phyloP scores from a whole-genome alignment of 2,888 invertebrate species.

The Drosophila meridionalis region DNA sequence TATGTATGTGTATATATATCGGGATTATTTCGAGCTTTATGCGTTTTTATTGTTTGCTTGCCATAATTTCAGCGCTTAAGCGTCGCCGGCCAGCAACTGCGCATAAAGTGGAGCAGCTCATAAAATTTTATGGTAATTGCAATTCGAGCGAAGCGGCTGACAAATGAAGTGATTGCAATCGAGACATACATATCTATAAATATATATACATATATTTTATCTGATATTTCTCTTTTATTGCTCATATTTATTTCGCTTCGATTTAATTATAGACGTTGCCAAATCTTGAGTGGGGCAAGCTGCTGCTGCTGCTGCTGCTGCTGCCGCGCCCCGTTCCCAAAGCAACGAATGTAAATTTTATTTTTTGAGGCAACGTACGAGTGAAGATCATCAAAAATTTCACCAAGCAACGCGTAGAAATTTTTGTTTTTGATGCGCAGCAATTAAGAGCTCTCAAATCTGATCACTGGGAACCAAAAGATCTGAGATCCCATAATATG shows the following conservation, averaged over 20 bases:
- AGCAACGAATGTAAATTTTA: constrained; percentile 47
- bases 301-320: constrained; percentile 46
- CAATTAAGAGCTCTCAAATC: constrained; percentile 57
- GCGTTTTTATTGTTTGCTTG: constrained; percentile 74
- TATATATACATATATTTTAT: constrained; percentile 5
- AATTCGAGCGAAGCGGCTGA: constrained; percentile 63
- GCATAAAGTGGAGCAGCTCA: constrained; percentile 74
- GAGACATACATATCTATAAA: neutral
- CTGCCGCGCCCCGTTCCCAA: constrained; percentile 53
- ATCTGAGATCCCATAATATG: constrained; percentile 54
- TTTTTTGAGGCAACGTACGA: constrained; percentile 17
- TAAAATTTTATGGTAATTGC: constrained; percentile 83
- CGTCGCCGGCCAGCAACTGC: constrained; percentile 40
- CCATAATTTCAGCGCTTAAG: constrained; percentile 77
- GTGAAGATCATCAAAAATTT: constrained; percentile 41
- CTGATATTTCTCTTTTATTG: constrained; percentile 25
- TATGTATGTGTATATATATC: constrained; percentile 19
- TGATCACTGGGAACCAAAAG: constrained; percentile 56
- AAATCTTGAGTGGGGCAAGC: constrained; percentile 41
- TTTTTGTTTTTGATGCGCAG: constrained; percentile 29
- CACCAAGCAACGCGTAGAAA: constrained; percentile 52
- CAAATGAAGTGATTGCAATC: constrained; percentile 72
- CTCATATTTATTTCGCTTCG: constrained; percentile 52
- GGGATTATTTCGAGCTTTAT: constrained; percentile 76
- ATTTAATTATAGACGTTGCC: constrained; percentile 72